Base-by-base conservation (phyloP, 2,113 vertebrate genomes). In the Salvelinus sp. region DNA sequence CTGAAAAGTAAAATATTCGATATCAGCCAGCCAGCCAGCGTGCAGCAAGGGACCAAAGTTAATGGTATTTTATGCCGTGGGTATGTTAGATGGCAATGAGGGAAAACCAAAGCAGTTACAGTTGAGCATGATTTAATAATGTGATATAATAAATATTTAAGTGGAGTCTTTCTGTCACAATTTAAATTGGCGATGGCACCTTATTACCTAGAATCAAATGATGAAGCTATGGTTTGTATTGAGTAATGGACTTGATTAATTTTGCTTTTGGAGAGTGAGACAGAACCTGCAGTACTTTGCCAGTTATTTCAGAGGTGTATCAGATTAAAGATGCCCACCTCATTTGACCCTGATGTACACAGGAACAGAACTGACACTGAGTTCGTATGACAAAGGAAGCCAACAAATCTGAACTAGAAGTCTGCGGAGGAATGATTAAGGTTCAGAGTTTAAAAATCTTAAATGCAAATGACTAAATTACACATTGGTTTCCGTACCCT, bases 81-180 rank as follows among this genome's bases (percentile, higher is more conserved):
- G 78, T 81, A 76, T 79, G 78, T 87, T 76, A 67, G 70, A 89
- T 64, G 74, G 82, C 80, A 85, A 69, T 62, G 72, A 69, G 72
- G 72, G 50, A 78, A 85, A 87, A 88, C 84, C 82, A 88, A 87
- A 85, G 78, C 78, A 13, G 57, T 84, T 81, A 84, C 74, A 75
- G 74, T 74, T 70, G 69, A 76, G 79, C 76, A 80, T 89, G 85
- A 88, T 88, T 87, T 82, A 83, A 88, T 88, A 81, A 85, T 85
- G 76, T 67, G 65, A 76, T 38, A 82, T 84, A 77, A 89, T 89
- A 88, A 88, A 89, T 88, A 84, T 88, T 80, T 73, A 73, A 83
- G 73, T 69, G 68, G 73, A 87, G 79, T 83, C 76, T 75, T 70
- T 89, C 84, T 79, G 87, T 87, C 82, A 80, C 71, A 78, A 75